A percentile compares a stretch with the other conserved stretches of the same genome.
Evolutionary conservation across 2,113 vertebrate genomes (phyloP).

Genomic region (Otis tarda): DNA sequence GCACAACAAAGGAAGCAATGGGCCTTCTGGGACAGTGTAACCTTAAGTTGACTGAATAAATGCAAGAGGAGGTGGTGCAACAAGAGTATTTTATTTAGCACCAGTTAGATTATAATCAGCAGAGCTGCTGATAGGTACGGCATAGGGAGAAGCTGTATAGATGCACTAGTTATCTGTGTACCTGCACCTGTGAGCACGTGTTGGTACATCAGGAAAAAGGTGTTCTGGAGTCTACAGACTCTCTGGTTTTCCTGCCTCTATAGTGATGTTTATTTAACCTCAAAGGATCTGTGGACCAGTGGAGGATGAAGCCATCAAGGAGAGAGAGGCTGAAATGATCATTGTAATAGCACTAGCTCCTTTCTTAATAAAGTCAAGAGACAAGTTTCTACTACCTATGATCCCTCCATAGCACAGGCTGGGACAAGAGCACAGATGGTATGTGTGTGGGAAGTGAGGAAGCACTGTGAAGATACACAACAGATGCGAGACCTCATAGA

Average conservation of each 20-base stretch:
- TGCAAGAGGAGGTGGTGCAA: not conserved
- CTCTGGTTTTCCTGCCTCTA: not conserved
- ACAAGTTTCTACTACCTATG: not conserved
- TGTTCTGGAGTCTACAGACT: not conserved
- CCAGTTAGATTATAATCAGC: not conserved
- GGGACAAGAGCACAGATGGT: not conserved
- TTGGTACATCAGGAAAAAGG: not conserved
- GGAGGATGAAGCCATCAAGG: not conserved
- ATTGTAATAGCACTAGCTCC: not conserved
- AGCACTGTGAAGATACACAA: not conserved
- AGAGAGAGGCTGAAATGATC: not conserved
- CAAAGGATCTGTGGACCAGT: not conserved
- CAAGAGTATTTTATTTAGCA: not conserved
- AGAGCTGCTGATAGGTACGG: not conserved
- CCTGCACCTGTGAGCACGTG: not conserved
- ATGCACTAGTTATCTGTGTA: not conserved
- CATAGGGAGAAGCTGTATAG: not conserved
- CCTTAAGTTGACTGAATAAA: conserved; percentile 10
- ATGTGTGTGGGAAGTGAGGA: not conserved
- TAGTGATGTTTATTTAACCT: not conserved
- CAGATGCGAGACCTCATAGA: not conserved
- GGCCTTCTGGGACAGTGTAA: not conserved
- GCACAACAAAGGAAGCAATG: conserved; percentile 10
- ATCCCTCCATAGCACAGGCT: not conserved
- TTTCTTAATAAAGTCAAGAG: not conserved